phyloP scores from a whole-genome alignment of 1,140 invertebrate species.

The Diabrotica virgifera region DNA sequence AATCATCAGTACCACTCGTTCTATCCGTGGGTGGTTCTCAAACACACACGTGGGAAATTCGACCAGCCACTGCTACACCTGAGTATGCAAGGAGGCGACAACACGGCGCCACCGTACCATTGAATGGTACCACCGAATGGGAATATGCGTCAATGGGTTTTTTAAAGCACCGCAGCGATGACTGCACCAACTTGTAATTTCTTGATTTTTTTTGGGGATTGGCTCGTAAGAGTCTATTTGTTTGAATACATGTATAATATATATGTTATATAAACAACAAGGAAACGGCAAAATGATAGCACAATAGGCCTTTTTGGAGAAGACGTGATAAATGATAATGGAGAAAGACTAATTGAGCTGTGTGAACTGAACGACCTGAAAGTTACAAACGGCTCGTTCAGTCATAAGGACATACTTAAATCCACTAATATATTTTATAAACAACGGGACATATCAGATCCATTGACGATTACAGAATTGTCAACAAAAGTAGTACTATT shows the following conservation, averaged over 20 bases:
- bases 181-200: neutral
- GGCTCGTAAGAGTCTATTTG: neutral
- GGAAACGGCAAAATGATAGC: neutral
- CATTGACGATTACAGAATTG: too few relatives aligned
- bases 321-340: too few relatives aligned
- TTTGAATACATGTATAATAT: neutral
- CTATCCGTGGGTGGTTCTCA: slow-evolving; percentile 25
- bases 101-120: slow-evolving; percentile 18
- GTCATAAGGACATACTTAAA: too few relatives aligned
- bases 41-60: slow-evolving; percentile 25
- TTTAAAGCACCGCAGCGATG: neutral
- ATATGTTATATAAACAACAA: neutral
- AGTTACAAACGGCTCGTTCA: too few relatives aligned
- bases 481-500: too few relatives aligned
- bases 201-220: slow-evolving; percentile 7
- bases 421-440: too few relatives aligned
- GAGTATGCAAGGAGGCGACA: slow-evolving; percentile 28
- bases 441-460: too few relatives aligned
- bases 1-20: neutral
- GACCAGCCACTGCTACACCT: slow-evolving; percentile 18
- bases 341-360: too few relatives aligned
- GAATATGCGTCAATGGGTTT: neutral
- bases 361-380: too few relatives aligned
- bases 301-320: too few relatives aligned
- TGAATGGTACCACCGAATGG: slow-evolving; percentile 1